Evolutionary conservation across 2,113 vertebrate species (phyloP).

Genomic region (Tursiops truncatus): DNA sequence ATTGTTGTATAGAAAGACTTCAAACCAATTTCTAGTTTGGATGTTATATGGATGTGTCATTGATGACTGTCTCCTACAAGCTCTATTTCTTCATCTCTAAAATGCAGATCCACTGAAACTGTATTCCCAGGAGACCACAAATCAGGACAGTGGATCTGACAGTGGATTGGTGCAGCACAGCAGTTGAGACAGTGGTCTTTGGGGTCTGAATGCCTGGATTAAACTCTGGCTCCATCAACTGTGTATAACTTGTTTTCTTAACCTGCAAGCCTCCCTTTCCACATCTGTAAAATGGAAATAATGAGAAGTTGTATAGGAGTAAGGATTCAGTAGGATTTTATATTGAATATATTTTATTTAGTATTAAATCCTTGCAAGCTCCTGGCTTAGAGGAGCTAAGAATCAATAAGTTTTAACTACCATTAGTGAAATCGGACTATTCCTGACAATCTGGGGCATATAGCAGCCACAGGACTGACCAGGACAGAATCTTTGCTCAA

Average conservation of each 20-base stretch:
- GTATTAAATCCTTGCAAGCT: neutral
- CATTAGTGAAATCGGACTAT: neutral
- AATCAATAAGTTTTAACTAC: neutral
- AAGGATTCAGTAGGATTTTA: neutral
- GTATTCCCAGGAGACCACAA: neutral
- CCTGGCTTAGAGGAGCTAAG: neutral
- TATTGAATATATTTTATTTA: neutral
- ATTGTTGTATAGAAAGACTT: neutral
- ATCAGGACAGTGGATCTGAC: neutral
- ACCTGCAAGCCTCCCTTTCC: neutral
- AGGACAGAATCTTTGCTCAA: neutral
- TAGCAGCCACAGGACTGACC: neutral
- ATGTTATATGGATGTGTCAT: neutral
- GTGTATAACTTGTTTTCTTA: neutral
- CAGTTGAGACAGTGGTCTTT: neutral
- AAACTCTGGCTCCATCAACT: neutral
- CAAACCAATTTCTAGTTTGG: neutral
- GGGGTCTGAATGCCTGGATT: neutral
- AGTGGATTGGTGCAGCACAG: neutral
- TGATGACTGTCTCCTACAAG: neutral
- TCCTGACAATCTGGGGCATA: neutral
- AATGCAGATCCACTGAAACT: neutral
- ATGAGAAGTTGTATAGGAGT: neutral
- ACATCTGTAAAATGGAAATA: neutral
- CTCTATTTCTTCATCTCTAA: slow-evolving; percentile 5